A percentile compares a stretch with the other conserved stretches of the same genome.
These are phyloP conservation scores for Cromileptes altivelis DNA, from an alignment of 2,113 vertebrate genomes.

Conservation along the genomic window DNA sequence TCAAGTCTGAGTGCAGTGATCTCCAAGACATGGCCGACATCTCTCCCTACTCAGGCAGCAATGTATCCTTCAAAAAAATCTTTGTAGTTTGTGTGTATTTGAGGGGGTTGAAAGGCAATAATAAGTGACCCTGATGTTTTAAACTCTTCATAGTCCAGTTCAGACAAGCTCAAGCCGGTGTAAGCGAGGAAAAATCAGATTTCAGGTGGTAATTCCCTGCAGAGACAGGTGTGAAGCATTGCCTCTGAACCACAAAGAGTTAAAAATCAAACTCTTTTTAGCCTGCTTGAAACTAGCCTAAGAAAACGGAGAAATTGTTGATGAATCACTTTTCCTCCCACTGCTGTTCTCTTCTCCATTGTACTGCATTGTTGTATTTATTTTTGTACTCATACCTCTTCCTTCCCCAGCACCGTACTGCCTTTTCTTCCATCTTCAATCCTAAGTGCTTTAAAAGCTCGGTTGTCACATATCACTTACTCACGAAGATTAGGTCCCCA, in stretches of 20 bases:
- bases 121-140: conserved; percentile 20
- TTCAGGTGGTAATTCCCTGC: conserved; percentile 37
- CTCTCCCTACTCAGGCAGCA: conserved; percentile 97
- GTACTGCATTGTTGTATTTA: conserved; percentile 71
- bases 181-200: conserved; percentile 20
- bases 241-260: conserved; percentile 51
- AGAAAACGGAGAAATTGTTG: conserved; percentile 73
- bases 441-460: conserved; percentile 77
- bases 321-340: conserved; percentile 81
- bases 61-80: conserved; percentile 93
- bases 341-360: conserved; percentile 72
- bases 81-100: neutral
- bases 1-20: conserved; percentile 98
- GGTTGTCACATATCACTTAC: conserved; percentile 77
- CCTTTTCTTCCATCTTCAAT: conserved; percentile 68
- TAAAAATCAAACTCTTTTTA: conserved; percentile 71
- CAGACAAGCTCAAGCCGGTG: conserved; percentile 18
- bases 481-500: conserved; percentile 67
- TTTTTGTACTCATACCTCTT: conserved; percentile 78
- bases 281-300: conserved; percentile 67
- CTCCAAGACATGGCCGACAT: conserved; percentile 99
- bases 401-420: conserved; percentile 62
- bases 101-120: conserved; percentile 10
- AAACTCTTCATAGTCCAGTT: conserved; percentile 16
- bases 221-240: conserved; percentile 39